Evolutionary conservation across 2,888 invertebrate species (phyloP).

Genomic region (Odiellus spinosus): DNA sequence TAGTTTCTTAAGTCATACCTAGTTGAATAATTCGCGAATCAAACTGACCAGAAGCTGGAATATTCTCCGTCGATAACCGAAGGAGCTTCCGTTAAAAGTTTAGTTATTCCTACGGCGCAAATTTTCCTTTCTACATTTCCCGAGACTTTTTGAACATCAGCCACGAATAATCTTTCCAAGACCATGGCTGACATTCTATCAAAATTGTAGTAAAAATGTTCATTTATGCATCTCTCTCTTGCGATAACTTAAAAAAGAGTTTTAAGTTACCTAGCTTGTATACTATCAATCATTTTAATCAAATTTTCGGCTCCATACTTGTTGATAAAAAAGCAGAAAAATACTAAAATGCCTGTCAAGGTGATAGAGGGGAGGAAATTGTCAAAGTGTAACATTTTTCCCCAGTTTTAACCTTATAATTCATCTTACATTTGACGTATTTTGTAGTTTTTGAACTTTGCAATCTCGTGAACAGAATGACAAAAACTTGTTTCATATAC

Average conservation of each 20-base stretch:
- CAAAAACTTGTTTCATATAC: slow-evolving; percentile 72
- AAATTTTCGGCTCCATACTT: slow-evolving; percentile 59
- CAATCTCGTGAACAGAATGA: slow-evolving; percentile 80
- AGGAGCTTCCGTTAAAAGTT: slow-evolving; percentile 61
- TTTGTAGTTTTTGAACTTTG: slow-evolving; percentile 89
- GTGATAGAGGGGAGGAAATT: no score
- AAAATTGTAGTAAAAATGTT: no score
- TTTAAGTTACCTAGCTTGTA: slow-evolving; percentile 56
- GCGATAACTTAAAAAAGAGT: background rate
- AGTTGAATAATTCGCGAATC: background rate
- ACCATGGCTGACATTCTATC: slow-evolving; percentile 92
- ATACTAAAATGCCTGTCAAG: slow-evolving; percentile 63
- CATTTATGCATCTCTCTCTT: no score
- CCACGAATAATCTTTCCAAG: slow-evolving; percentile 66
- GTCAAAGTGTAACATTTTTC: no score
- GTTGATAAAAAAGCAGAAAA: slow-evolving; percentile 70
- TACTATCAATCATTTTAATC: slow-evolving; percentile 61
- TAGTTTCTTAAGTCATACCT: background rate
- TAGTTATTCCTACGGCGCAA: slow-evolving; percentile 74
- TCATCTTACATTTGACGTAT: slow-evolving; percentile 51
- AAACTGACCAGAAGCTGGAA: slow-evolving; percentile 36
- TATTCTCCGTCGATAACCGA: slow-evolving; percentile 50
- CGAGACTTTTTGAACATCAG: slow-evolving; percentile 71
- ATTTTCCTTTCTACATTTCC: slow-evolving; percentile 72
- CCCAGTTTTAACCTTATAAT: background rate